These are phyloP conservation scores for Chionis minor DNA, from an alignment of 2,113 vertebrate genomes.

Conservation along the genomic window DNA sequence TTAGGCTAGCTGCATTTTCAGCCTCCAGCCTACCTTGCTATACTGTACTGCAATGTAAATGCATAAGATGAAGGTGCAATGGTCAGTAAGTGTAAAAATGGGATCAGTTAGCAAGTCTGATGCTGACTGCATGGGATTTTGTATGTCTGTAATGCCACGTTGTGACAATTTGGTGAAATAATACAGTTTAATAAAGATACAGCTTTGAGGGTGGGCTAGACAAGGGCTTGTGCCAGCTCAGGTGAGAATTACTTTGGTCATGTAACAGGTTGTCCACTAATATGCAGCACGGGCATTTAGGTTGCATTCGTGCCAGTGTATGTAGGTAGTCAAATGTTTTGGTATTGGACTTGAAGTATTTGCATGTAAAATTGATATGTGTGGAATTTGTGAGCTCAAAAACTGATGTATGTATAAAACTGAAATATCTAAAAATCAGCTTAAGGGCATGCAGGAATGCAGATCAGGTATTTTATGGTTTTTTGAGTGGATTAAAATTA, in stretches of 20 bases:
- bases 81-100: background rate
- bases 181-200: background rate
- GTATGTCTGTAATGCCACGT: background rate
- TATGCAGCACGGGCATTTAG: background rate
- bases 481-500: background rate
- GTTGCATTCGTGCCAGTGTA: background rate
- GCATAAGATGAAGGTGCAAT: background rate
- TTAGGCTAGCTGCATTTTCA: background rate
- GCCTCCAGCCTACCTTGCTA: background rate
- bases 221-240: background rate
- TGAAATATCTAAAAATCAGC: background rate
- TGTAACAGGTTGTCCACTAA: background rate
- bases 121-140: background rate
- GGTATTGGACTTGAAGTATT: background rate
- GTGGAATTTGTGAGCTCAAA: background rate
- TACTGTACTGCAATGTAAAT: background rate
- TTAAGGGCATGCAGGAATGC: background rate
- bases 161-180: background rate
- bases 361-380: background rate
- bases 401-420: background rate
- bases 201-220: background rate
- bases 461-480: background rate
- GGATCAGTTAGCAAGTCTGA: background rate
- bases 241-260: background rate
- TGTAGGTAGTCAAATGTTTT: background rate